Evolutionary conservation across 2,888 invertebrate species (phyloP), one percentile per base, ranked within the genome.

Genomic region (Aspidiotus rigidus): DNA sequence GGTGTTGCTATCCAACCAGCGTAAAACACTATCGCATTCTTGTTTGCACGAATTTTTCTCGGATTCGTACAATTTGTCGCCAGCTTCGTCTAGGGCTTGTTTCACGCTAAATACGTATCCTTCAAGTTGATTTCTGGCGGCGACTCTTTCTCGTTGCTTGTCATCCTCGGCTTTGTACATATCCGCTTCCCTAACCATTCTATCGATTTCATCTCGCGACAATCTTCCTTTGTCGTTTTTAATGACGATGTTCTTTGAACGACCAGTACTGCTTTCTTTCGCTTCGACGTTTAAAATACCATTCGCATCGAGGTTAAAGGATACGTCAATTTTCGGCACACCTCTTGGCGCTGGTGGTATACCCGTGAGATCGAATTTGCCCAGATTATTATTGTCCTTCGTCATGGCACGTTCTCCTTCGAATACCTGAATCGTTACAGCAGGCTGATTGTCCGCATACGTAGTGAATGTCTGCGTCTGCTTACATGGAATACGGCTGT

Each of bases 221-320:
- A 91, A 80, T 8, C 90, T 82, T 0, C 90, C 89, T 75, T 86
- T 88, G 79, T 90, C 89, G 79, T 90, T 90, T 76, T 87, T 88
- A 72, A 91, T 91, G 59, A 86, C 86, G 72, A 91, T 90, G 76
- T 87, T 86, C 77, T 85, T 70, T 5, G 84, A 81, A 86, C 72
- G 83, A 83, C 91, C 91, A 15, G 83, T 82, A 72, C 83, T 81
- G 64, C 79, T 81, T 74, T 85, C 84, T 75, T 82, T 82, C 16
- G 81, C 82, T 2, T 81, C 79, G 2, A 84, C 80, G 75, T 90
- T 87, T 6, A 92, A 77, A 71, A 94, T 93, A 71, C 93, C 93
- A 76, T 93, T 93, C n/a, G 91, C 91, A 75, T 93, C 93, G 66
- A 93, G 81, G 77, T 93, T 92, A 74, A 93, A 93, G 1, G 90